These are phyloP conservation scores for Silurus meridionalis DNA, from an alignment of 2,113 vertebrate species.

Conservation along the genomic window DNA sequence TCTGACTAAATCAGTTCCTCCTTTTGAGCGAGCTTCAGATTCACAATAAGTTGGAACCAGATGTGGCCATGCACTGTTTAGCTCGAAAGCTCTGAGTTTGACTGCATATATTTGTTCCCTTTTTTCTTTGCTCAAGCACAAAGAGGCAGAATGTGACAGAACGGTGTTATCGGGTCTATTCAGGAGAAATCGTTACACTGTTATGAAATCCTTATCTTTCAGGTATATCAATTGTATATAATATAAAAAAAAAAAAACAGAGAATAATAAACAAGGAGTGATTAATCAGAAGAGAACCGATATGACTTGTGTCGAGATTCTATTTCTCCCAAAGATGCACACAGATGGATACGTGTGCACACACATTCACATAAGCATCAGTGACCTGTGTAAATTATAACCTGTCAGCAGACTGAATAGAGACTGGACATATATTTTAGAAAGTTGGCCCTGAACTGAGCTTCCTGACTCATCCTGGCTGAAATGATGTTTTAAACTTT, in stretches of 20 bases:
- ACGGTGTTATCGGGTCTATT: background rate
- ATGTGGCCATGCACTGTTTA: constrained; percentile 58
- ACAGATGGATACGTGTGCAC: background rate
- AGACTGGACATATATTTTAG: background rate
- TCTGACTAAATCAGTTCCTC: background rate
- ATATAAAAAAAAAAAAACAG: background rate
- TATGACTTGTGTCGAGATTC: background rate
- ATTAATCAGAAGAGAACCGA: background rate
- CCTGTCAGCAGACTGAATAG: background rate
- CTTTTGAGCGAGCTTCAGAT: constrained; percentile 27
- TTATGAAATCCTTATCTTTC: background rate
- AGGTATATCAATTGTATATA: background rate
- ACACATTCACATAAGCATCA: background rate
- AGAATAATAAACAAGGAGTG: background rate
- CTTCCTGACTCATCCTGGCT: background rate
- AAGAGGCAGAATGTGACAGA: constrained; percentile 14
- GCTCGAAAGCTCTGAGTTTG: constrained; percentile 28
- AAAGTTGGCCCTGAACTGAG: background rate
- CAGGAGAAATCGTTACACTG: background rate
- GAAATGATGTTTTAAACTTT: background rate
- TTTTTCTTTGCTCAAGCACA: constrained; percentile 20
- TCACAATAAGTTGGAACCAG: constrained; percentile 47
- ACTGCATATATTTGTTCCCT: constrained; percentile 54
- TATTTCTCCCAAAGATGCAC: background rate
- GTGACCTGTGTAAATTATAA: background rate